Conservation (phyloP, 2,113 vertebrate species). For the Myotis davidii region DNA sequence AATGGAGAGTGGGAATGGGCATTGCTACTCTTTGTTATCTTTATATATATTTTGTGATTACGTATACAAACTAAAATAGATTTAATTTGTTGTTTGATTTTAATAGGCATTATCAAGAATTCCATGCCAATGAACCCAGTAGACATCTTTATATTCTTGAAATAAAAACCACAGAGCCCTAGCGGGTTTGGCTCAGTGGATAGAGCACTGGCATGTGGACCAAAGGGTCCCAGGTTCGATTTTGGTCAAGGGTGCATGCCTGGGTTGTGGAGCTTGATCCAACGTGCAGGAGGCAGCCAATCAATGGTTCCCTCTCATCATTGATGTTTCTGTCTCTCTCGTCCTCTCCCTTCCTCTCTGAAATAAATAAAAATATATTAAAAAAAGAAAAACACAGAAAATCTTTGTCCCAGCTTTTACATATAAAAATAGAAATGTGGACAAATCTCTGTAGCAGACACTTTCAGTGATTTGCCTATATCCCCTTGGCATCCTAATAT, state of each 20-base stretch:
- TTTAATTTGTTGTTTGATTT: neutral
- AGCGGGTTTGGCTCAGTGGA: too few species aligned
- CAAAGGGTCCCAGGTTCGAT: too few species aligned
- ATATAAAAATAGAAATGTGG: neutral
- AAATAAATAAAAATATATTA: too few species aligned
- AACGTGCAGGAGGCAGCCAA: too few species aligned
- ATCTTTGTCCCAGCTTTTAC: neutral
- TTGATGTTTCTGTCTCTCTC: too few species aligned
- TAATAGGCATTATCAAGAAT: neutral
- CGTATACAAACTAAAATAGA: neutral
- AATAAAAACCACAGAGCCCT: neutral
- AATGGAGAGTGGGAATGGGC: neutral
- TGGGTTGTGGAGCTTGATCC: too few species aligned
- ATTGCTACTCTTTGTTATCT: neutral
- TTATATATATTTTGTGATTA: neutral
- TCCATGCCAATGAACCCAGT: neutral
- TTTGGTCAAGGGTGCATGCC: too few species aligned
- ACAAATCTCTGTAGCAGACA: neutral
- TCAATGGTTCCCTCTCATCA: too few species aligned
- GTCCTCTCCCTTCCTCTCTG: too few species aligned
- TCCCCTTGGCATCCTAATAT: neutral
- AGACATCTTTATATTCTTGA: neutral
- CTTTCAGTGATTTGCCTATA: fast-evolving
- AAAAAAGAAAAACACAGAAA: neutral
- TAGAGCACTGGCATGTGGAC: too few species aligned